These are phyloP conservation scores for Atta colombica DNA, from an alignment of 1,140 invertebrate genomes.

Conservation along the genomic window DNA sequence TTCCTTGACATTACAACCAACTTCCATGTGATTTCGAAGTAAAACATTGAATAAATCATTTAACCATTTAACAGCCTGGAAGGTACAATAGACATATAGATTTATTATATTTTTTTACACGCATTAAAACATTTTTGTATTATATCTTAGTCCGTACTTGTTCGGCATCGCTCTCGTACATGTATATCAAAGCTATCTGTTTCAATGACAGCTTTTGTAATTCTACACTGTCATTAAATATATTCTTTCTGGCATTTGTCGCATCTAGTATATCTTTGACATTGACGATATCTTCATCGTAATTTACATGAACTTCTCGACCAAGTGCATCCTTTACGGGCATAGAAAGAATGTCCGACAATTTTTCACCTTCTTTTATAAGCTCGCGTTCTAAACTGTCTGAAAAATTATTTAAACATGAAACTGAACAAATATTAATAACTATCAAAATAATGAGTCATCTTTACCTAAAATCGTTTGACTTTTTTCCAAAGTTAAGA, in stretches of 20 bases:
- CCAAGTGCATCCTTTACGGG: conserved; percentile 93
- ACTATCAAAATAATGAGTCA: neutral
- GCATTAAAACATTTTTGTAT: neutral
- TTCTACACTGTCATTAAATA: conserved; percentile 90
- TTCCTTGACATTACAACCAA: conserved; percentile 91
- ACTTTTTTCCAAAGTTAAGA: conserved; percentile 87
- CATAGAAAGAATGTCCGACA: conserved; percentile 93
- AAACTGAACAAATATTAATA: conserved; percentile 18
- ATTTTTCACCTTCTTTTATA: conserved; percentile 92
- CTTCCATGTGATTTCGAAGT: conserved; percentile 90
- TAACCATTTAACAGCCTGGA: conserved; percentile 91
- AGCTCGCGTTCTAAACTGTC: conserved; percentile 90
- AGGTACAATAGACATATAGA: conserved; percentile 19
- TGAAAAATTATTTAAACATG: conserved; percentile 77
- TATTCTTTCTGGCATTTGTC: conserved; percentile 89
- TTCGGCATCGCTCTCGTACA: conserved; percentile 92
- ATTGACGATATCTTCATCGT: conserved; percentile 90
- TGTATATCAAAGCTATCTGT: conserved; percentile 91
- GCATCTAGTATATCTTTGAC: conserved; percentile 90
- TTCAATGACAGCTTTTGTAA: conserved; percentile 92
- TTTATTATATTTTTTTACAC: conserved; percentile 31
- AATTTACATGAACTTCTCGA: conserved; percentile 91
- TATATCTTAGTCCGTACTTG: conserved; percentile 83
- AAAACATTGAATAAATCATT: conserved; percentile 91
- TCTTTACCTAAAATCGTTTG: conserved; percentile 81